Evolutionary conservation across 2,113 vertebrate genomes (phyloP).

Genomic region (Gambusia holbrooki): DNA sequence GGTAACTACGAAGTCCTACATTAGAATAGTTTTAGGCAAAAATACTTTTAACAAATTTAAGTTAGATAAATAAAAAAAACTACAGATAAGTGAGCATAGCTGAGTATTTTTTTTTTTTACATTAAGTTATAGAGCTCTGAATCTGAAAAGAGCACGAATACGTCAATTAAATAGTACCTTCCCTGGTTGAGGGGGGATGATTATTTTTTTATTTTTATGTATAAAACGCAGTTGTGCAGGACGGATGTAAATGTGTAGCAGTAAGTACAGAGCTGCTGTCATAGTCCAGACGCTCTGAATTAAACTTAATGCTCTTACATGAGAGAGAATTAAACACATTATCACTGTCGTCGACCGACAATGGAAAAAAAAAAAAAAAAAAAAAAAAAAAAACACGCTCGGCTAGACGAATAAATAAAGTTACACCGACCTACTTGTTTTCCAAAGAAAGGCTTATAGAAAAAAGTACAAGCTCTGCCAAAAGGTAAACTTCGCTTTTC

Average conservation of each 20-base stretch:
- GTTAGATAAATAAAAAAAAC: background rate
- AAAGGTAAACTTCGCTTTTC: background rate
- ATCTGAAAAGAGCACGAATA: slow-evolving; percentile 15
- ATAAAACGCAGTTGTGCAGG: background rate
- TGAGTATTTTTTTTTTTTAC: background rate
- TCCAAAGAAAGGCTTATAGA: background rate
- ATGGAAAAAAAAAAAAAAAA: slow-evolving; percentile 32
- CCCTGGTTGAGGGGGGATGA: background rate
- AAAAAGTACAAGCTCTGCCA: background rate
- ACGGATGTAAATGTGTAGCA: background rate
- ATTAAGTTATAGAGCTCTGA: slow-evolving; percentile 1
- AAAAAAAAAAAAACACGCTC: slow-evolving; percentile 13
- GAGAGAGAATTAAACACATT: slow-evolving; percentile 42
- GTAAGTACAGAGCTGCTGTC: slow-evolving; percentile 60
- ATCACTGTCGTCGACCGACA: slow-evolving; percentile 50
- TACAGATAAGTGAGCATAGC: too few relatives aligned
- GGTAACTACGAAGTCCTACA: too few relatives aligned
- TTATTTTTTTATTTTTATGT: background rate
- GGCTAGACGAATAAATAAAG: slow-evolving; percentile 12
- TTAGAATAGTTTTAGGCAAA: too few relatives aligned
- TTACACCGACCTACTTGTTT: background rate
- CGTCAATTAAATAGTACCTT: background rate
- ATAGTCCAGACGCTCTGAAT: slow-evolving; percentile 21
- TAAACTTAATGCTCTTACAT: slow-evolving; percentile 49
- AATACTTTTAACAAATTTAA: background rate